Evolutionary conservation across 2,888 invertebrate genomes (phyloP).

Genomic region (Cosmopolites sordidus): DNA sequence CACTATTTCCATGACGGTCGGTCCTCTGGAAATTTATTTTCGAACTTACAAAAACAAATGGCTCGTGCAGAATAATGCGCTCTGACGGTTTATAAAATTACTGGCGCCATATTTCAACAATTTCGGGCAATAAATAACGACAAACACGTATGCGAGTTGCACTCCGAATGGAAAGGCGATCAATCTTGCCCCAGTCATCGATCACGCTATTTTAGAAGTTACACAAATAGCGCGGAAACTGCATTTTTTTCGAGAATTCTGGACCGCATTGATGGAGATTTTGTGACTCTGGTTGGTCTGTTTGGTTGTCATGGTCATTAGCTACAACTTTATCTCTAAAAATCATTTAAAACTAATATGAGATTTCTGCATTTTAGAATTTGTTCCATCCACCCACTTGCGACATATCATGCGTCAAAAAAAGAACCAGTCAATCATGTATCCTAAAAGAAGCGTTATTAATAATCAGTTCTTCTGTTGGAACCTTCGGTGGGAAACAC

Average conservation of each 20-base stretch:
- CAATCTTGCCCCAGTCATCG: slow-evolving; percentile 34
- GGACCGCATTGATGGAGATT: background rate
- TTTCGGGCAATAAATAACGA: slow-evolving; percentile 30
- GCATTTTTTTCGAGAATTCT: background rate
- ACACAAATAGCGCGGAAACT: background rate
- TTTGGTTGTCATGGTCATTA: too few relatives aligned
- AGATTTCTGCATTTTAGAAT: too few relatives aligned
- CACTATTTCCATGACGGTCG: slow-evolving; percentile 27
- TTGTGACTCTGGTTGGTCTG: background rate
- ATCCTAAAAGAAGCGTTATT: too few relatives aligned
- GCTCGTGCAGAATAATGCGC: slow-evolving; percentile 29
- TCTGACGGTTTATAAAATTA: slow-evolving; percentile 30
- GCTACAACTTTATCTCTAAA: too few relatives aligned
- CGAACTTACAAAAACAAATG: slow-evolving; percentile 29
- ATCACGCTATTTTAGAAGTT: slow-evolving; percentile 38
- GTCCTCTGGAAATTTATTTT: slow-evolving; percentile 25
- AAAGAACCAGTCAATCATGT: too few relatives aligned
- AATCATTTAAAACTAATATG: too few relatives aligned
- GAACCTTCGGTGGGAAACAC: too few relatives aligned
- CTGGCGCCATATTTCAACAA: slow-evolving; percentile 31
- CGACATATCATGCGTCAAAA: too few relatives aligned
- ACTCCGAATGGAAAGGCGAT: slow-evolving; percentile 35
- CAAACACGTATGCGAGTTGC: slow-evolving; percentile 30
- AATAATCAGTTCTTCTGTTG: too few relatives aligned
- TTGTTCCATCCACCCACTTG: too few relatives aligned